Evolutionary conservation across 2,797 vertebrate species (phyloP).

Genomic region (Macropus fuliginosus): DNA sequence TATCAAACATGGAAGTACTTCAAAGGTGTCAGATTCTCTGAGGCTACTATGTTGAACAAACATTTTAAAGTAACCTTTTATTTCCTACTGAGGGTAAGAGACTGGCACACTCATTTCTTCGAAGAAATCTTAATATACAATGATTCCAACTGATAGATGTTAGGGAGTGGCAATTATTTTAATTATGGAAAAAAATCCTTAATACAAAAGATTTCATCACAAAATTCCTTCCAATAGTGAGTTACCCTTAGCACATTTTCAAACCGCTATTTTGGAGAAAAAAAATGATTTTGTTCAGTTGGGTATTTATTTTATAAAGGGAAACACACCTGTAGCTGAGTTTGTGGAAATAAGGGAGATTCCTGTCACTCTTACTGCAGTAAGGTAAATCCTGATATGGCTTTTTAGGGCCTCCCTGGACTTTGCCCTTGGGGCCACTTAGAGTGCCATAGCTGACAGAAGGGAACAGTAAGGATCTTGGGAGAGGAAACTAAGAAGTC

Average conservation of each 20-base stretch:
- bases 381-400: background rate
- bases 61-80: background rate
- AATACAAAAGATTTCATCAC: slow-evolving; percentile 12
- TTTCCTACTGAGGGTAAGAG: background rate
- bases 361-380: background rate
- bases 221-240: slow-evolving; percentile 25
- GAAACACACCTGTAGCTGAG: background rate
- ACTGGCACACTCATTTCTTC: background rate
- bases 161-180: slow-evolving; percentile 28
- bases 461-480: background rate
- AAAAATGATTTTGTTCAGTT: background rate
- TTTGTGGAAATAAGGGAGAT: background rate
- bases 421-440: background rate
- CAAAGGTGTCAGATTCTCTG: background rate
- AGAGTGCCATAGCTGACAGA: background rate
- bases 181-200: slow-evolving; percentile 25
- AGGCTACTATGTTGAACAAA: background rate
- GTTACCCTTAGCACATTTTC: slow-evolving; percentile 8
- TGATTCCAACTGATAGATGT: slow-evolving; percentile 24
- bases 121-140: background rate
- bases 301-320: slow-evolving; percentile 15
- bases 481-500: slow-evolving; percentile 6
- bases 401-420: background rate
- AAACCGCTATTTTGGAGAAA: slow-evolving; percentile 8
- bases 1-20: background rate